Evolutionary conservation across 1,140 invertebrate species (phyloP), one percentile per base, ranked within the genome.

Genomic region (Brachionus calyciflorus): DNA sequence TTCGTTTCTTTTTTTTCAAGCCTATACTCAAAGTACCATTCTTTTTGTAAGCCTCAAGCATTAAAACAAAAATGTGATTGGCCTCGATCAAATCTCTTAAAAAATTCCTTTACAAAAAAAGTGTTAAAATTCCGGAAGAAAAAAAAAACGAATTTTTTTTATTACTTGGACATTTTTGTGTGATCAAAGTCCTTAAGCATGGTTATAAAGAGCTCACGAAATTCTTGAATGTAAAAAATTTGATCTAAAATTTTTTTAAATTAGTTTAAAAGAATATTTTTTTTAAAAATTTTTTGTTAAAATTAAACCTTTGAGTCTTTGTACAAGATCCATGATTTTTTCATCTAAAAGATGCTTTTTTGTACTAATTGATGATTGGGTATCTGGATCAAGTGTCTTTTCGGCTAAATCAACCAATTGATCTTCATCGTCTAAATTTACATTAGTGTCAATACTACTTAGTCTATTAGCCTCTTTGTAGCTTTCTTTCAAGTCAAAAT

Each of bases 141-240:
- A n/a, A n/a, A n/a, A n/a, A n/a, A n/a, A n/a, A n/a, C n/a, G n/a
- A n/a, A n/a, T n/a, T n/a, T n/a, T n/a, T n/a, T n/a, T n/a, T n/a
- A n/a, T 63, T 63, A 65, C 69, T 73, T 73, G 14, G 69, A 73
- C 69, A 73, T 73, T 55, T 73, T 73, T 30, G 46, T 2, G 33
- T 49, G 46, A 40, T 73, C 69, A 24, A 73, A 73, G 21, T 73
- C 69, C 19, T 41, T 49, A 9, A 73, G 69, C 69, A 73, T 49
- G 7, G 28, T 49, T 7, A 73, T 73, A 55, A 73, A 73, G 9
- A 73, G 30, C 14, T 73, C 69, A n/a, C 69, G 21, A 73, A 73
- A 73, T 19, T 73, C 69, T 73, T 73, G 69, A 33, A 73, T 73
- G 48, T 53, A 73, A 55, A 73, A 73, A 17, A 73, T 17, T 49